These are phyloP conservation scores for Cyphomyrmex costatus DNA, from an alignment of 1,140 invertebrate genomes.

Conservation along the genomic window DNA sequence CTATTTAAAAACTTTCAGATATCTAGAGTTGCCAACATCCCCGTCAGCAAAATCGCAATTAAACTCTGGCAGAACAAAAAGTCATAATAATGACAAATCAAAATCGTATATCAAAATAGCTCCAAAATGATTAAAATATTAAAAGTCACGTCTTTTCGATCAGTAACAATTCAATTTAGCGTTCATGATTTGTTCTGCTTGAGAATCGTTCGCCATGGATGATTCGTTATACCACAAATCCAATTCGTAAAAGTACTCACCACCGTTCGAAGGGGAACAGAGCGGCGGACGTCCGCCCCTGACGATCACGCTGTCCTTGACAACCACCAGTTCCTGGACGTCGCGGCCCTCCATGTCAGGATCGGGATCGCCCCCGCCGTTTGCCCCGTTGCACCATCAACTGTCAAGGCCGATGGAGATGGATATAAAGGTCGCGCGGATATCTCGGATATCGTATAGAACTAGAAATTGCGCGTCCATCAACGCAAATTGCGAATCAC, in stretches of 20 bases:
- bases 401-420: conserved; percentile 9
- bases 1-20: not conserved
- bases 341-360: conserved; percentile 62
- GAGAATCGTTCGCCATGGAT: too few species aligned
- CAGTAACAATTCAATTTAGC: too few species aligned
- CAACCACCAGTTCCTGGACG: conserved; percentile 44
- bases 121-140: too few species aligned
- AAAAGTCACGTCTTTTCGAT: too few species aligned
- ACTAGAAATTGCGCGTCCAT: not conserved
- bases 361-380: not conserved
- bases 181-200: too few species aligned
- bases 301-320: conserved; percentile 50
- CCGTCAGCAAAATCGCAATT: too few species aligned
- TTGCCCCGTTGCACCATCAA: conserved; percentile 42
- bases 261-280: conserved; percentile 29
- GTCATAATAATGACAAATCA: too few species aligned
- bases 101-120: not conserved
- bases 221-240: too few species aligned
- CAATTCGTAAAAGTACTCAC: conserved; percentile 58
- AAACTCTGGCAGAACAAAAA: too few species aligned
- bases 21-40: not conserved
- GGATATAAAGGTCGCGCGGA: not conserved
- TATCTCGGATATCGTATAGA: not conserved
- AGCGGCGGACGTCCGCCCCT: conserved; percentile 39
- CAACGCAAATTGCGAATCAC: not conserved